Evolutionary conservation across 2,797 vertebrate genomes (phyloP), one percentile per base, ranked within the genome.

Genomic region (Manis pentadactyla): DNA sequence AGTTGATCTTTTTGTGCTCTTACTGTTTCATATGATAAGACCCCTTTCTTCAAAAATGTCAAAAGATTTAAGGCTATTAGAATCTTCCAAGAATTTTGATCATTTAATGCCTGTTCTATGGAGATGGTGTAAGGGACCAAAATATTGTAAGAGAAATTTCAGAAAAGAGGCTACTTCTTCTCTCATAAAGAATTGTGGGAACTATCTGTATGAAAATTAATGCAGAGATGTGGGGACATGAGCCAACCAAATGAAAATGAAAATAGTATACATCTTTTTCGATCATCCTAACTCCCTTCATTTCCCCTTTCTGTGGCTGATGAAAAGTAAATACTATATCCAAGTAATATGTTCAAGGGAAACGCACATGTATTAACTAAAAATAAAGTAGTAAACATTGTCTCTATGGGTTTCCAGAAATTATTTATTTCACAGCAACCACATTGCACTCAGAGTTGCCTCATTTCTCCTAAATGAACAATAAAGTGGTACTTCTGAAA

Each of bases 381-480:
- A 90, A 88, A 79, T 21, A 55, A 87, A 97, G 59, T 37, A 86
- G 78, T n/a, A 75, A 90, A 93, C 46, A 31, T 86, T 57, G 81
- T 97, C 88, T 97, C 95, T 23, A n/a, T 7, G 93, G 90, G 95
- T 96, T 94, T 37, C 87, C 79, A 94, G 90, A 97, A 97, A 95
- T 64, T 69, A 86, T 91, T 96, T 90, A 73, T 92, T 97, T 88
- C 92, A 91, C 78, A 85, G 88, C 82, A 96, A 69, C 73, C 75
- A 74, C 87, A 95, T 39, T 97, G 59, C 39, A 78, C 91, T 92
- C 64, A 74, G 68, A 95, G 96, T 86, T 96, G 77, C 84, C 71
- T 97, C 96, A 97, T 97, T 97, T 96, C 64, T 93, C 64, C 69
- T 97, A 97, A 98, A 94, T 89, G 94, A 97, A 87, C 94, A 97